Evolutionary conservation across 2,113 vertebrate genomes (phyloP).

Genomic region (Illadopsis cleaveri): DNA sequence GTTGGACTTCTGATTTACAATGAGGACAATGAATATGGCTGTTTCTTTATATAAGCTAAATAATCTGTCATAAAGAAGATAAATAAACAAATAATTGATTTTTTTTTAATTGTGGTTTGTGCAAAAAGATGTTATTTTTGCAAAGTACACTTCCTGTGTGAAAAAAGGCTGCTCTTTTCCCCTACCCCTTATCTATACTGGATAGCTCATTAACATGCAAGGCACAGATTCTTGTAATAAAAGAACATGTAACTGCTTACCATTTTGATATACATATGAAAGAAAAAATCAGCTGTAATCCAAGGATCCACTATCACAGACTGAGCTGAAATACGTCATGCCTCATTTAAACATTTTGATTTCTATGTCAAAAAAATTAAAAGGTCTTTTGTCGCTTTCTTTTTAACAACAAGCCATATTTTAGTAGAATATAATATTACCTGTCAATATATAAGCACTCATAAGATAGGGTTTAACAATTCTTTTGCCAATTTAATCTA

Average conservation of each 20-base stretch:
- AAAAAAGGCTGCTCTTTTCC: neutral
- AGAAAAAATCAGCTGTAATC: neutral
- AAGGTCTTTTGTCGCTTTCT: neutral
- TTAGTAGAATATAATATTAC: neutral
- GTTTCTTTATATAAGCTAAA: conserved; percentile 42
- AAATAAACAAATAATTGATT: neutral
- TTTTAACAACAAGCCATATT: neutral
- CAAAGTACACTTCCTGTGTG: neutral
- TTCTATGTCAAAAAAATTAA: neutral
- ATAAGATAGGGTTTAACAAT: neutral
- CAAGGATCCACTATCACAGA: neutral
- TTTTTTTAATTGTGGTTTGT: neutral
- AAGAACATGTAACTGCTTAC: neutral
- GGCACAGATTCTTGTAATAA: neutral
- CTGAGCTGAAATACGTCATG: neutral
- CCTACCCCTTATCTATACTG: neutral
- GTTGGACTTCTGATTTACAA: conserved; percentile 31
- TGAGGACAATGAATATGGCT: conserved; percentile 3
- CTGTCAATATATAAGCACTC: neutral
- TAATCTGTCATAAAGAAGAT: conserved; percentile 42
- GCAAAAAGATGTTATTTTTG: neutral
- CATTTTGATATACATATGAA: neutral
- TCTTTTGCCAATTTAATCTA: neutral
- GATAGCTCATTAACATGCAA: neutral
- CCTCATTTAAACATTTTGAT: neutral